Percentiles rank a stretch among this genome's conserved stretches.
Conservation (phyloP, 2,113 vertebrate species). For the Motacilla alba region DNA sequence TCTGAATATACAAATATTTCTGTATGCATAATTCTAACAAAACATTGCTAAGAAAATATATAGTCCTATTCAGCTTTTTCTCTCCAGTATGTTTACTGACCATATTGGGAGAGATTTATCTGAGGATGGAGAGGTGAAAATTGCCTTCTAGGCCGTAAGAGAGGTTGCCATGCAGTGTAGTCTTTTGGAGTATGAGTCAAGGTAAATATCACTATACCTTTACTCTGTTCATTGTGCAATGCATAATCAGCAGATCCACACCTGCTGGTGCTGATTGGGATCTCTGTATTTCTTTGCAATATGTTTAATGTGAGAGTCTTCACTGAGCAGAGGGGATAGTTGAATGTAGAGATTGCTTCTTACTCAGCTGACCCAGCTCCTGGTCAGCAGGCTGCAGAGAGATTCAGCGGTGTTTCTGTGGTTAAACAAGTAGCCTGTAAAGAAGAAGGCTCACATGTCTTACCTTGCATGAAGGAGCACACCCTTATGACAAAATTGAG, state of each 20-base stretch:
- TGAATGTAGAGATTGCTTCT: not conserved
- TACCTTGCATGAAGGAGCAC: not conserved
- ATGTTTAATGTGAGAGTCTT: not conserved
- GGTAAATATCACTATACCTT: not conserved
- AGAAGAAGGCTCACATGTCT: fast-evolving
- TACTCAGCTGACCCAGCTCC: not conserved
- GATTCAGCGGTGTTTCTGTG: not conserved
- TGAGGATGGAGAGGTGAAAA: not conserved
- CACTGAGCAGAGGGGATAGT: not conserved
- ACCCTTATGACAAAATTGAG: not conserved
- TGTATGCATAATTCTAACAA: not conserved
- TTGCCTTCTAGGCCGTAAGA: not conserved
- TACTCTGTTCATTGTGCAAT: not conserved
- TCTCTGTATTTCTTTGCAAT: not conserved
- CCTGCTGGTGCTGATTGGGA: not conserved
- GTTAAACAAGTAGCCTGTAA: not conserved
- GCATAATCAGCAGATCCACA: not conserved
- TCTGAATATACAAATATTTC: not conserved
- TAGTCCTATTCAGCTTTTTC: not conserved
- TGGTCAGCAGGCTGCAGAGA: not conserved
- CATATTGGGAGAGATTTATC: not conserved
- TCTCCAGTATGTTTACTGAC: not conserved
- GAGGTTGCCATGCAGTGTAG: not conserved
- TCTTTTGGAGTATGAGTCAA: not conserved
- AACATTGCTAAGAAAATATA: not conserved